Evolutionary conservation across 2,797 vertebrate genomes (phyloP).

Genomic region (Arremon brunneinucha): DNA sequence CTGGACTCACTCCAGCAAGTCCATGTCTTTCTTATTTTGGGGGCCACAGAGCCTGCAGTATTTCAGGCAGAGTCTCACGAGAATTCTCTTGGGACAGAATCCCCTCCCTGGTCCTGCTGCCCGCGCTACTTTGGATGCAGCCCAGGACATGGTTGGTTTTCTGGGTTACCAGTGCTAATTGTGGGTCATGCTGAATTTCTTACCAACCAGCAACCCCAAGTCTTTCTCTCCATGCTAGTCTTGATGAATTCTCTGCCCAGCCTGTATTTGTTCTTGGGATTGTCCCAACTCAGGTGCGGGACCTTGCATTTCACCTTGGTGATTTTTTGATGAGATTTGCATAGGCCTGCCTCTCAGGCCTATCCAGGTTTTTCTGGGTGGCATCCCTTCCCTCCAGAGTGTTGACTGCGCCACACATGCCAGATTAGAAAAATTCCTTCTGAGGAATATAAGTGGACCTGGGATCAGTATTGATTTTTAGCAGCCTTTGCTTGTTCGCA

Average conservation of each 20-base stretch:
- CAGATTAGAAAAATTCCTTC: background rate
- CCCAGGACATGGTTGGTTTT: background rate
- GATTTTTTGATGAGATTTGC: background rate
- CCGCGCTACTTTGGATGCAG: background rate
- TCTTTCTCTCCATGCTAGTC: background rate
- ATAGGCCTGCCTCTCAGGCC: background rate
- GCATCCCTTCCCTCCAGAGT: background rate
- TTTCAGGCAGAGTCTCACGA: background rate
- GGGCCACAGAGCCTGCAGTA: background rate
- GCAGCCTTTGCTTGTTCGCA: background rate
- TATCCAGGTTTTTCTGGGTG: background rate
- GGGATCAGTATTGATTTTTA: conserved; percentile 7
- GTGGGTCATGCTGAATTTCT: background rate
- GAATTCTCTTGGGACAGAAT: background rate
- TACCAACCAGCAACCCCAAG: background rate
- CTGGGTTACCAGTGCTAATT: background rate
- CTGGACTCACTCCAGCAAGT: background rate
- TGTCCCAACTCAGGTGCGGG: background rate
- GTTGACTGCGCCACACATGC: background rate
- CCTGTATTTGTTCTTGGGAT: background rate
- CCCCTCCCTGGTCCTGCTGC: rapidly evolving
- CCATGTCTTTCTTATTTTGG: background rate
- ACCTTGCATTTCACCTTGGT: background rate
- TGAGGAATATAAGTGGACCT: background rate
- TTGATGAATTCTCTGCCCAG: background rate